Evolutionary conservation across 2,797 vertebrate species (phyloP).

Genomic region (Coendou prehensilis): DNA sequence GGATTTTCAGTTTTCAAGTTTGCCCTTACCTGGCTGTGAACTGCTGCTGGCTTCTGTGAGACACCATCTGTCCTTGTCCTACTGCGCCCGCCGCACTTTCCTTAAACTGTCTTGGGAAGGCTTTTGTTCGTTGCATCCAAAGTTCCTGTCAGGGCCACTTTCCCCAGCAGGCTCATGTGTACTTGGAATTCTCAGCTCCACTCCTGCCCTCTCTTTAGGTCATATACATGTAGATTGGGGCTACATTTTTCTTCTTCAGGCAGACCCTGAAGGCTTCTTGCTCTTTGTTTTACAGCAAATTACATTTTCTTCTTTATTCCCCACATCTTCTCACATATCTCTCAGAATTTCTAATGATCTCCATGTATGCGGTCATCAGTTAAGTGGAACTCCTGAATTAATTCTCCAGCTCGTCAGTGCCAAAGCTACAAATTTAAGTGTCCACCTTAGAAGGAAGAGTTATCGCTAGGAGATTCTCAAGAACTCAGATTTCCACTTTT

Average conservation of each 20-base stretch:
- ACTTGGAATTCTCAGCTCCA: rapidly evolving
- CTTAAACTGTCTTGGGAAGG: neutral
- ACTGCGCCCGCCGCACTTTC: neutral
- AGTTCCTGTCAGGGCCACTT: neutral
- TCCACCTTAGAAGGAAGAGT: neutral
- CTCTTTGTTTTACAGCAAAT: neutral
- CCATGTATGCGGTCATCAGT: neutral
- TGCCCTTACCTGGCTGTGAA: neutral
- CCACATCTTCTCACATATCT: neutral
- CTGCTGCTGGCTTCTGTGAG: neutral
- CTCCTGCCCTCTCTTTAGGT: neutral
- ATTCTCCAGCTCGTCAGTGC: neutral
- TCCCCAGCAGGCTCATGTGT: neutral
- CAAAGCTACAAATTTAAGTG: neutral
- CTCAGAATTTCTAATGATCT: neutral
- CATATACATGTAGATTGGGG: neutral
- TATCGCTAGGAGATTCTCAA: neutral
- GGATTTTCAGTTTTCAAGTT: neutral
- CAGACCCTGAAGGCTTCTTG: neutral
- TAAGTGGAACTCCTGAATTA: neutral
- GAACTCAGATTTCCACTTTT: neutral
- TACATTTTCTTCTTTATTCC: neutral
- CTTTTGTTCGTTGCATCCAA: neutral
- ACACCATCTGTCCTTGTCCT: neutral
- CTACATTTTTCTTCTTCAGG: neutral